Conservation (phyloP, 1,140 invertebrate genomes). For the Magallana ariakensis region DNA sequence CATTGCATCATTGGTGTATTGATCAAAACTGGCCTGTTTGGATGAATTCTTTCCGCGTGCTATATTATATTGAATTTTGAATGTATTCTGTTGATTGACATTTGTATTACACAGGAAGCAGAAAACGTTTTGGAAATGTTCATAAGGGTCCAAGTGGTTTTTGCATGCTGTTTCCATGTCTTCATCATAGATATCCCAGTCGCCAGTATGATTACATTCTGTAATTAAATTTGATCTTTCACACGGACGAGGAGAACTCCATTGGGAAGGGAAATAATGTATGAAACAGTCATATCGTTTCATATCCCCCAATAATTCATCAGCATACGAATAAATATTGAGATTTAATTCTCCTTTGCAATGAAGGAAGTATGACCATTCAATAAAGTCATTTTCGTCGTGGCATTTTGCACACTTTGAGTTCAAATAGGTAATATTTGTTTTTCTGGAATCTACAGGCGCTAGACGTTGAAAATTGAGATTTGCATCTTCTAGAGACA, state of each 20-base stretch:
- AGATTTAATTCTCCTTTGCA: not conserved
- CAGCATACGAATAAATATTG: not conserved
- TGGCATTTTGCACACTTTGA: too few species aligned
- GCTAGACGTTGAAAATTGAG: too few species aligned
- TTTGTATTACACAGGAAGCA: slow-evolving; percentile 21
- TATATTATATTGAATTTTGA: too few species aligned
- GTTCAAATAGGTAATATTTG: too few species aligned
- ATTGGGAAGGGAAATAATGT: not conserved
- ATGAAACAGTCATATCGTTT: not conserved
- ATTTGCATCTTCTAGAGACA: too few species aligned
- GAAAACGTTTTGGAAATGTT: slow-evolving; percentile 16
- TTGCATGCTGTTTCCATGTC: slow-evolving; percentile 21
- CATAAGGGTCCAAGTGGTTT: not conserved
- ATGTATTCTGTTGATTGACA: not conserved
- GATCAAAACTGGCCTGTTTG: too few species aligned
- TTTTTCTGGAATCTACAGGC: too few species aligned
- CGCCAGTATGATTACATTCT: not conserved
- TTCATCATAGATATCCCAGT: not conserved
- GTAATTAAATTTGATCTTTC: not conserved
- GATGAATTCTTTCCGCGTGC: too few species aligned
- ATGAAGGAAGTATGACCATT: too few species aligned
- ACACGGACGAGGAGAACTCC: not conserved
- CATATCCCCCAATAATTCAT: not conserved
- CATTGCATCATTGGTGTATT: too few species aligned
- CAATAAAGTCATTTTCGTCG: too few species aligned